Conservation (phyloP, 2,797 vertebrate species). For the Lacerta agilis region DNA sequence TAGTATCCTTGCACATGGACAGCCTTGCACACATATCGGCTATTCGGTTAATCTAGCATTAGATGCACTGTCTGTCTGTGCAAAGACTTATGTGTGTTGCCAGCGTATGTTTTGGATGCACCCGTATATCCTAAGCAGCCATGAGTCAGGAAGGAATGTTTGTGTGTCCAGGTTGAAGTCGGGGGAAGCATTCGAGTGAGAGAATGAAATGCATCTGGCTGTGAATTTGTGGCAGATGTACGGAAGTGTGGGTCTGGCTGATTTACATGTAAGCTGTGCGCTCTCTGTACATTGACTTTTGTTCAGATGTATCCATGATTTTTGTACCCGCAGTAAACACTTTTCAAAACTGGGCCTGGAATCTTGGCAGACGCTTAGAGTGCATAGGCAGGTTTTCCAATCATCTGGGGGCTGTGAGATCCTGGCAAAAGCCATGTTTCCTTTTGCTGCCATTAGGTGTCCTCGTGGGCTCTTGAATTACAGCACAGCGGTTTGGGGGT, state of each 20-base stretch:
- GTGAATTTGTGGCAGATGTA: not conserved
- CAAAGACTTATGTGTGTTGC: not conserved
- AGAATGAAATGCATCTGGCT: not conserved
- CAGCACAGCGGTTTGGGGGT: not conserved
- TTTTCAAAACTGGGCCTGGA: constrained; percentile 65
- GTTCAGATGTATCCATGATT: not conserved
- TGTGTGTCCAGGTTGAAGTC: not conserved
- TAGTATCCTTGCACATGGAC: not conserved
- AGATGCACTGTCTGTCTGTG: not conserved
- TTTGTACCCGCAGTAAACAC: constrained; percentile 60
- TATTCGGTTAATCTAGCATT: not conserved
- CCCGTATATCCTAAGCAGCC: constrained; percentile 14
- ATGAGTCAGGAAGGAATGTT: not conserved
- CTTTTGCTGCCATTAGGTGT: constrained; percentile 71
- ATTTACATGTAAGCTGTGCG: not conserved
- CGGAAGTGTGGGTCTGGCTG: not conserved
- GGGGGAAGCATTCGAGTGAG: not conserved
- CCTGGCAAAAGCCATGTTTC: constrained; percentile 46
- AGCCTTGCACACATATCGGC: too few species aligned
- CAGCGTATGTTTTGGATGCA: constrained; percentile 2
- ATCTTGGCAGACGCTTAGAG: constrained; percentile 60
- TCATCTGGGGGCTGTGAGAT: constrained; percentile 26
- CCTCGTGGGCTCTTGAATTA: constrained; percentile 50
- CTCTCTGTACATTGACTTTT: not conserved
- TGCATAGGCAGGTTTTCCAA: constrained; percentile 61